Base-by-base conservation (phyloP, 2,113 vertebrate species). In the Anguilla japonica region DNA sequence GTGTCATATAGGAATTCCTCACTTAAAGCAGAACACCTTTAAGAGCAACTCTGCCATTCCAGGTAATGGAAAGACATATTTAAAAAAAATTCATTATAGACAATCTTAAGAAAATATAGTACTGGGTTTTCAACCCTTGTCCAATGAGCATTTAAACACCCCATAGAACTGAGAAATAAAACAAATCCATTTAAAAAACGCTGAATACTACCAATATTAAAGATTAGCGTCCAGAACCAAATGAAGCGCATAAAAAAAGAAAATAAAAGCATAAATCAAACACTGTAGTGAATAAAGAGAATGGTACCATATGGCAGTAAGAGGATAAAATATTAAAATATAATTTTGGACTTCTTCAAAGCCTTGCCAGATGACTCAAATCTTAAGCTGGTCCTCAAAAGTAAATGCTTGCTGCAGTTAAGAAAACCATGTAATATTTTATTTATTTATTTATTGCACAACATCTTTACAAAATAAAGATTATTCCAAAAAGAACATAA, bases 371-470 rank as follows among this genome's bases (percentile, higher is more conserved):
- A 41, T 20, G 16, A 41, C 18, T 46, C 18, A 82, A 46, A 22
- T 46, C 22, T 46, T 3, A 26, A 41, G 39, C 18, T 26, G 26
- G 39, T 81, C 41, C 40, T 81, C 16, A 46, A 7, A 81, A 7
- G 41, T 81, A 40, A 16, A 46, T 34, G 80, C 20, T 11, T 18
- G 80, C 41, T 81, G 41, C 80, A 41, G 40, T 46, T 26, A 41
- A 50, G 13, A 84, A 85, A 85, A n/a, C 34, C 34, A 34, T 34
- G 34, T 34, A 34, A 34, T 34, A 84, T 16, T 1, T 40, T 43
- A 40, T 34, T 18, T 56, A 57, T 29, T 40, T 39, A 41, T 53
- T 75, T 63, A 86, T 82, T 67, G 57, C 85, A 82, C 79, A 81
- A 29, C 50, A 81, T 11, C 40, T 81, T 41, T 39, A 81, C 46